phyloP scores from a whole-genome alignment of 2,113 vertebrate genomes.

The Ramphastos sulfuratus region DNA sequence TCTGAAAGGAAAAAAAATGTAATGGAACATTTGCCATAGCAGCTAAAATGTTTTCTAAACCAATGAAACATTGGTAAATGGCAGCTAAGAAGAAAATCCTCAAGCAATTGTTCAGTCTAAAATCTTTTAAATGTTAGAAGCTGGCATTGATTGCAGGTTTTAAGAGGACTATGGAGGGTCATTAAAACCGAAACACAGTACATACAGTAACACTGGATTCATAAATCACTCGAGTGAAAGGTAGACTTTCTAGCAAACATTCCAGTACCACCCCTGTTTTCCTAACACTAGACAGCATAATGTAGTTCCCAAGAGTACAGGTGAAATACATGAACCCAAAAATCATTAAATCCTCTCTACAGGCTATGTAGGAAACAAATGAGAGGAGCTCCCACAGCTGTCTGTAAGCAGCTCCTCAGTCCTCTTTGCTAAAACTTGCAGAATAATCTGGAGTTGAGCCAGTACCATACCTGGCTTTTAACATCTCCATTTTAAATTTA shows the following conservation, averaged over 20 bases:
- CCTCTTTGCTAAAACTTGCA: not conserved
- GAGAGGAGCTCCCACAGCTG: not conserved
- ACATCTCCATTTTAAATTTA: not conserved
- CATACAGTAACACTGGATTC: not conserved
- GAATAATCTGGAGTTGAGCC: not conserved
- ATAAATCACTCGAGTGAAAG: not conserved
- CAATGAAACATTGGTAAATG: not conserved
- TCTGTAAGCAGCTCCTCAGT: not conserved
- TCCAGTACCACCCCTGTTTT: not conserved
- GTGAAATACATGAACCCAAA: slow-evolving; percentile 24
- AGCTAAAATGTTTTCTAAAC: not conserved
- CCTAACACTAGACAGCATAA: not conserved
- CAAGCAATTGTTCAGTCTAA: not conserved
- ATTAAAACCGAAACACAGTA: not conserved
- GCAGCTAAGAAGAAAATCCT: not conserved
- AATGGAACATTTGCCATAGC: not conserved
- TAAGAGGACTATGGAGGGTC: not conserved
- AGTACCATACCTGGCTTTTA: not conserved
- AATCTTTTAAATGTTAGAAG: not conserved
- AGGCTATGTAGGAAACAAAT: not conserved
- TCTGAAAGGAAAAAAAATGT: not conserved
- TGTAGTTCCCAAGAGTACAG: not conserved
- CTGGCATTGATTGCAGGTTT: slow-evolving; percentile 1
- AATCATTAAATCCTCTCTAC: slow-evolving; percentile 28
- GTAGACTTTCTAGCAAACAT: not conserved